Evolutionary conservation across 2,888 invertebrate genomes (phyloP), one percentile per base, ranked within the genome.

Genomic region (Cheilosia pagana): DNA sequence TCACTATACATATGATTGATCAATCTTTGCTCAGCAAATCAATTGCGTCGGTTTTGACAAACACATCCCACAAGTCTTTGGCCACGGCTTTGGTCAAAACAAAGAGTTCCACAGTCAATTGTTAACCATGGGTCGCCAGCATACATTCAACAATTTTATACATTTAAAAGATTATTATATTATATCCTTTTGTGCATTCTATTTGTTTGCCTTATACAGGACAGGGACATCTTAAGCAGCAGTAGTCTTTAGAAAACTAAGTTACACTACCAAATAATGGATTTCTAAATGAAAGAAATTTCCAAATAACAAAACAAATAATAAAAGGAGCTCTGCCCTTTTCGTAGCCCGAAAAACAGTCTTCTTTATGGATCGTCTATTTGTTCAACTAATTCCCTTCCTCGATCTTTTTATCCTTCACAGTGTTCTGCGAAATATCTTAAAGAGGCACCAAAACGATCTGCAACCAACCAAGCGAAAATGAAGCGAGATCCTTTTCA

Each of bases 381-480:
- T 85, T 85, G 85, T 71, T 76, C 81, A 85, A 81, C 85, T 79
- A 85, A 85, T 85, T 75, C 85, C 79, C 28, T 81, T 25, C 31
- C 48, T 81, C 85, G 67, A 79, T 79, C 79, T 67, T 85, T 85
- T 79, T 70, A 85, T 79, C 83, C 52, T 28, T 76, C 71, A 65
- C n/a, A n/a, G n/a, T n/a, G n/a, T n/a, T n/a, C n/a, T n/a, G n/a
- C n/a, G n/a, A 82, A 12, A 62, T 25, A 77, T 77, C 62, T 19
- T 25, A 45, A 19, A 45, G 31, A n/a, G 31, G n/a, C 63, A 19
- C 2, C 41, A 14, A 65, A 41, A 39, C 41, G 35, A 16, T 35
- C 39, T 43, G 76, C n/a, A 25, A 14, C 63, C 59, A 83, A 52
- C 67, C 72, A 50, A 74, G 72, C 78, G 59, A 45, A 75, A 85